Conservation (phyloP, 2,797 vertebrate species). For the Sebastes elongatus region DNA sequence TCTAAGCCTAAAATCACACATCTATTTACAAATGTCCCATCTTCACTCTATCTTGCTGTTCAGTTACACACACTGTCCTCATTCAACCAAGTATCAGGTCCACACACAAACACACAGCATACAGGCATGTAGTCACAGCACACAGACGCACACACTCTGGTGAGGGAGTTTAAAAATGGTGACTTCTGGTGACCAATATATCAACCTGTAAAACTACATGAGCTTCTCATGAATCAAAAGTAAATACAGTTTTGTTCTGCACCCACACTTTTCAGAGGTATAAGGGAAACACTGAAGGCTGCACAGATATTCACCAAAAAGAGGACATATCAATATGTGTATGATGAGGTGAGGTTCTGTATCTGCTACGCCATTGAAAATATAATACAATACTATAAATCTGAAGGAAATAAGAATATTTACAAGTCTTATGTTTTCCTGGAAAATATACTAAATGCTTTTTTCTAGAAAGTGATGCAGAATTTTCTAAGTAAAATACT, state of each 20-base stretch:
- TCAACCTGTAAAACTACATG: slow-evolving; percentile 27
- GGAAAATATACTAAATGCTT: neutral
- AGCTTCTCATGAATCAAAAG: slow-evolving; percentile 24
- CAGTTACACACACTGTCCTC: slow-evolving; percentile 13
- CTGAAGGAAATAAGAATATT: neutral
- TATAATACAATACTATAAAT: slow-evolving; percentile 14
- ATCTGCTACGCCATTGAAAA: slow-evolving; percentile 18
- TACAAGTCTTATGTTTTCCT: neutral
- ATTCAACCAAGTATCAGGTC: slow-evolving; percentile 1
- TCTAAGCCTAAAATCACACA: slow-evolving; percentile 64
- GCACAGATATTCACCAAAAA: slow-evolving; percentile 21
- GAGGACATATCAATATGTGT: neutral
- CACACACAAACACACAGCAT: neutral
- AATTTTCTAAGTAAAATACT: neutral
- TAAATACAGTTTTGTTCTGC: slow-evolving; percentile 11
- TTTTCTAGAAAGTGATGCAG: neutral
- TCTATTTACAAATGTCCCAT: slow-evolving; percentile 69
- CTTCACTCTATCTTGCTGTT: slow-evolving; percentile 26
- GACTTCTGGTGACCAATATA: slow-evolving; percentile 41
- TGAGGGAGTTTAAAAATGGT: slow-evolving; percentile 41
- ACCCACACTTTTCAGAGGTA: slow-evolving; percentile 33
- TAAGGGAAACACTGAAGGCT: slow-evolving; percentile 22
- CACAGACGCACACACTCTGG: neutral
- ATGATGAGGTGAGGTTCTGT: slow-evolving; percentile 18
- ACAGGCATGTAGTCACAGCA: neutral